A percentile compares a stretch with the other conserved stretches of the same genome.
Conservation (phyloP, 92 coral and sea anemone genomes). For the Micromussa lordhowensis region DNA sequence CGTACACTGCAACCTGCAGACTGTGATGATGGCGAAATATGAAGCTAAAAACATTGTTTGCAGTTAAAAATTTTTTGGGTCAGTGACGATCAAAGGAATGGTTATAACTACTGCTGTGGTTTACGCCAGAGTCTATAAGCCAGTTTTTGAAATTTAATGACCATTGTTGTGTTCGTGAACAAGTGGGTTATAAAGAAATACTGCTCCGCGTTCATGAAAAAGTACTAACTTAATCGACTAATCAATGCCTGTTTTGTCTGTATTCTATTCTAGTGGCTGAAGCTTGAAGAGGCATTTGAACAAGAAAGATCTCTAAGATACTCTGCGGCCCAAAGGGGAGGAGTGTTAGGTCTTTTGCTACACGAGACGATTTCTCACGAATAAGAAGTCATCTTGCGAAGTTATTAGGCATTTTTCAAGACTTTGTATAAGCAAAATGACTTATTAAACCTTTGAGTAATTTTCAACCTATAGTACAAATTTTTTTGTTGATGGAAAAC, state of each 20-base stretch:
- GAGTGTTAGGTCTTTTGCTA: constrained; percentile 86
- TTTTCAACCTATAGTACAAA: background rate
- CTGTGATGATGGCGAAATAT: no score
- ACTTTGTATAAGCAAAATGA: background rate
- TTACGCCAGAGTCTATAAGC: no score
- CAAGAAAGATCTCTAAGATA: constrained; percentile 81
- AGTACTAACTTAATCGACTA: background rate
- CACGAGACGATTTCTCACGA: constrained; percentile 85
- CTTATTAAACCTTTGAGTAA: background rate
- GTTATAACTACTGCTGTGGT: no score
- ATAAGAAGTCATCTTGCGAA: background rate
- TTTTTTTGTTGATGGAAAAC: no score
- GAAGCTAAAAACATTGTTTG: no score
- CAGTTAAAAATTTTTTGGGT: no score
- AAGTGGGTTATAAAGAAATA: no score
- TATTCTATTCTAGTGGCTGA: constrained; percentile 78
- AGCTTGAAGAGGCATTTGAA: constrained; percentile 93
- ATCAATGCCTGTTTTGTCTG: background rate
- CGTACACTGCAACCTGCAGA: no score
- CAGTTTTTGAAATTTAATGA: no score
- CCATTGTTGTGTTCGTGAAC: no score
- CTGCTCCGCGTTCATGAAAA: no score
- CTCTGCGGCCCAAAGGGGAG: constrained; percentile 84
- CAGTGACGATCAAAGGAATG: no score
- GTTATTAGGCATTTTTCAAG: background rate